Conservation (phyloP, 2,113 vertebrate genomes). For the Alouatta palliata region DNA sequence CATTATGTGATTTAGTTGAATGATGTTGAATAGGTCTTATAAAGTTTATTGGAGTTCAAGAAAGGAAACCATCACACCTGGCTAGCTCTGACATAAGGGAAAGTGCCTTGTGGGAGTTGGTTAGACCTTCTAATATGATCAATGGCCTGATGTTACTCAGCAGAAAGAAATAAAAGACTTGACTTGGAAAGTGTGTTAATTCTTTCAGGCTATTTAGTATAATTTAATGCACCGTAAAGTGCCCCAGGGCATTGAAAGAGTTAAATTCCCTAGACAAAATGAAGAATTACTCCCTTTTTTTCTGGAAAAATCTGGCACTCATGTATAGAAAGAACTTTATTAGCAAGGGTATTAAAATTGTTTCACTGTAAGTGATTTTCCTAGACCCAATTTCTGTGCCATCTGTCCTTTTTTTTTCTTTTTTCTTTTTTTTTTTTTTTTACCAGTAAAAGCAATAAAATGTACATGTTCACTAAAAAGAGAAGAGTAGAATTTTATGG, state of each 20-base stretch:
- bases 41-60: slow-evolving; percentile 73
- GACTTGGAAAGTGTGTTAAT: slow-evolving; percentile 79
- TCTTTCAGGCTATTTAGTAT: slow-evolving; percentile 71
- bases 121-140: slow-evolving; percentile 73
- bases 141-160: slow-evolving; percentile 71
- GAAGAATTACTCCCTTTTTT: slow-evolving; percentile 67
- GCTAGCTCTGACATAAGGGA: slow-evolving; percentile 62
- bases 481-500: slow-evolving; percentile 50
- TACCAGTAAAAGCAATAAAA: slow-evolving; percentile 68
- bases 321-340: slow-evolving; percentile 71
- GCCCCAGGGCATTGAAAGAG: slow-evolving; percentile 74
- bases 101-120: slow-evolving; percentile 65
- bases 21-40: slow-evolving; percentile 64
- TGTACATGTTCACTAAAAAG: slow-evolving; percentile 55
- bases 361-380: slow-evolving; percentile 74
- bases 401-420: slow-evolving; percentile 54
- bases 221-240: slow-evolving; percentile 67
- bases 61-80: slow-evolving; percentile 73
- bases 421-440: not conserved
- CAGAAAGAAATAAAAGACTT: slow-evolving; percentile 75
- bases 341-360: slow-evolving; percentile 70
- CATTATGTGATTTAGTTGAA: slow-evolving; percentile 65
- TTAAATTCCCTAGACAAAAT: slow-evolving; percentile 74
- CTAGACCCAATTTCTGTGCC: slow-evolving; percentile 63
- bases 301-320: slow-evolving; percentile 68